Evolutionary conservation across 2,797 vertebrate genomes (phyloP).

Genomic region (Limnodromus scolopaceus): DNA sequence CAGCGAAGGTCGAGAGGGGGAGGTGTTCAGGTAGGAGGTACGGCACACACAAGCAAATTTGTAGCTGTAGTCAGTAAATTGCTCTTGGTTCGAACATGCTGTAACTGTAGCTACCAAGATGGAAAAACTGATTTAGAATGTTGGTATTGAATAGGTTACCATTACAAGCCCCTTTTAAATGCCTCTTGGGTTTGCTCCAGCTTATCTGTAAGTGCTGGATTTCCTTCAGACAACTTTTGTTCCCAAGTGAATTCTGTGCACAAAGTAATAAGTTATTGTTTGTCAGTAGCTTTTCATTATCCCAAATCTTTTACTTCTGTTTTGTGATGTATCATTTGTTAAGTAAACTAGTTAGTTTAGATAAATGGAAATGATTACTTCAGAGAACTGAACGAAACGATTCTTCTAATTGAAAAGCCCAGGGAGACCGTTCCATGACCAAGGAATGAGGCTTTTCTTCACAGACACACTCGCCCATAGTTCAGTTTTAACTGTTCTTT

Average conservation of each 20-base stretch:
- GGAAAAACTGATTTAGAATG: background rate
- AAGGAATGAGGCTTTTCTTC: background rate
- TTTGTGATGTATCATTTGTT: background rate
- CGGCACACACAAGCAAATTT: background rate
- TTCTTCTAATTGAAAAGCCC: background rate
- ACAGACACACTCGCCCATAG: too few relatives aligned
- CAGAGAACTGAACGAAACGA: background rate
- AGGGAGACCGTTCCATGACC: background rate
- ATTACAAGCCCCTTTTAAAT: background rate
- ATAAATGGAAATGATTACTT: background rate
- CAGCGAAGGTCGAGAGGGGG: fast-evolving
- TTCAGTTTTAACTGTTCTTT: background rate
- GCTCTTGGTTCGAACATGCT: background rate
- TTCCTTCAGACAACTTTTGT: background rate
- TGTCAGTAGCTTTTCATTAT: background rate
- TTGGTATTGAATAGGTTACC: background rate
- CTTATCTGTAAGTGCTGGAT: background rate
- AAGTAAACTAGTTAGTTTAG: background rate
- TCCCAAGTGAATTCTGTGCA: background rate
- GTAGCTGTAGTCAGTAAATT: background rate
- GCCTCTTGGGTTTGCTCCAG: background rate
- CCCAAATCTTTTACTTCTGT: background rate
- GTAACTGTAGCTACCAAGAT: background rate
- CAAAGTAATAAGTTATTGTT: background rate
- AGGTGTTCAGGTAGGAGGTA: background rate